Percentiles rank a stretch among this genome's conserved stretches.
These are phyloP conservation scores for Alviniconcha strummeri DNA, from an alignment of 2,888 invertebrate genomes.

Conservation along the genomic window DNA sequence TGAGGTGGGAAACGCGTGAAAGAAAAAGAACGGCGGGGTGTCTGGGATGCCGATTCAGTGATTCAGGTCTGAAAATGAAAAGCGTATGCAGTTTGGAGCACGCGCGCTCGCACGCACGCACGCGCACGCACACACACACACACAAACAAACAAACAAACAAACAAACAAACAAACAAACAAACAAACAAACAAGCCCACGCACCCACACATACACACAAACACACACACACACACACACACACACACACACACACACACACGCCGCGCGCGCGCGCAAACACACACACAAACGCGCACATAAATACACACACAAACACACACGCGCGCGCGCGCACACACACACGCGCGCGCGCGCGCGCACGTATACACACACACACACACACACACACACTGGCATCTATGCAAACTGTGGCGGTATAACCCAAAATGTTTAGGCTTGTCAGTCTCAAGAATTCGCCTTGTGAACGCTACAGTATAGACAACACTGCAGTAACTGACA, in stretches of 20 bases:
- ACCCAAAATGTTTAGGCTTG: too few relatives aligned
- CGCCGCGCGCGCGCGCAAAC: not conserved
- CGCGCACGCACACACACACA: not conserved
- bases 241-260: conserved; percentile 6
- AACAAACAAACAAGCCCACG: not conserved
- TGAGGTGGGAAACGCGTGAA: not conserved
- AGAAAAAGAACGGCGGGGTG: conserved; percentile 26
- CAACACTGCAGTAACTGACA: too few relatives aligned
- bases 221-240: not conserved
- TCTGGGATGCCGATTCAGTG: conserved; percentile 19
- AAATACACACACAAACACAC: not conserved
- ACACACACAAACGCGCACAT: not conserved
- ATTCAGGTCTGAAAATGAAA: too few relatives aligned
- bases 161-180: not conserved
- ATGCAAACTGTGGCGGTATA: not conserved
- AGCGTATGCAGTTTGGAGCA: too few relatives aligned
- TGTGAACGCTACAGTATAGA: not conserved
- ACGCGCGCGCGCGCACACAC: not conserved
- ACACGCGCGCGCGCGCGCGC: not conserved
- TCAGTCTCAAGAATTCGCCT: too few relatives aligned
- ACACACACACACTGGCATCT: not conserved
- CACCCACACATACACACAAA: not conserved
- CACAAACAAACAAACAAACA: not conserved
- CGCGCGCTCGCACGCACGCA: too few relatives aligned
- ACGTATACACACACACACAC: conserved; percentile 5